Base-by-base conservation (phyloP, 2,113 vertebrate genomes). In the Nothobranchius furzeri region DNA sequence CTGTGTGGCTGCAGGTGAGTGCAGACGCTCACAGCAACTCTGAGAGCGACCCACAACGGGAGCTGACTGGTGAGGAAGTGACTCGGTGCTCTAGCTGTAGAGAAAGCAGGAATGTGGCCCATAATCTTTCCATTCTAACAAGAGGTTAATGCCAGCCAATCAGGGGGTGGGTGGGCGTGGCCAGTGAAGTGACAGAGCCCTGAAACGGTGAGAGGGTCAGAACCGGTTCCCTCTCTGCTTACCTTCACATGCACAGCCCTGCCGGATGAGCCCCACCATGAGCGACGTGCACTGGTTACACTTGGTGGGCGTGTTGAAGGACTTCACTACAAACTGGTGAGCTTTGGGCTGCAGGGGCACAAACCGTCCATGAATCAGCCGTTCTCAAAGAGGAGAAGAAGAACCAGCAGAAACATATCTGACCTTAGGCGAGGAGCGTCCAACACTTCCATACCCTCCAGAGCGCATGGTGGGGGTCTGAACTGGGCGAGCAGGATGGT, bases 231-330 rank as follows among this genome's bases (percentile, higher is more conserved):
- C 30, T 30, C 30, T 30, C 30, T 43, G 43, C 93, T 93, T 86
- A 99, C 98, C 97, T 96, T 99, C 98, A 83, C 98, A 99, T 17
- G 93, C 94, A 73, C 98, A 99, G 73, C 98, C 98, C 75, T 99
- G 98, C n/a, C 98, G 95, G 70, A 98, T 95, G 70, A 99, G 94
- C n/a, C 98, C 98, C 45, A 99, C 95, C 98, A 99, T 98, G 76
- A 99, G 91, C 20, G 98, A 99, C 0, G 96, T 99, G 82, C 98
- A 99, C 51, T 98, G 97, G 79, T 96, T 97, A 84, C 98, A 99
- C 85, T 98, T 99, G 0, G 98, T 98, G 76, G 98, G 98, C 2
- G 93, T 87, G 56, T 54, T 95, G 86, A 99, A 99, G 0, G 96
- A 93, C 84, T 98, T 99, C 89, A 99, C 98, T 61, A 96, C 94